Base-by-base conservation (phyloP, 23 tunicate species). In the Trididemnum clinides region DNA sequence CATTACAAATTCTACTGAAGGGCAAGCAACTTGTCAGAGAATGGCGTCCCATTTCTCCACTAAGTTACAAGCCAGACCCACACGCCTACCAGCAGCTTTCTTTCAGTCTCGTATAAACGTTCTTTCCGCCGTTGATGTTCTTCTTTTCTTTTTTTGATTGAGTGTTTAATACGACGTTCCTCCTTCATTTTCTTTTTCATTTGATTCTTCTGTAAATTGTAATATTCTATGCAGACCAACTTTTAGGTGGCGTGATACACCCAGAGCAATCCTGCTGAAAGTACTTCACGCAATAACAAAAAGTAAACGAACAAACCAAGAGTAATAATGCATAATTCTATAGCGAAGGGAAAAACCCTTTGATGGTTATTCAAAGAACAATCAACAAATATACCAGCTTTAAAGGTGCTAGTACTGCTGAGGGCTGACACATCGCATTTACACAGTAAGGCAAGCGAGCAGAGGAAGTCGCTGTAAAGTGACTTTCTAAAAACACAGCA, bases 51-150 rank as follows among this genome's bases (percentile, higher is more conserved):
- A 57, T n/a, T 74, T 83, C 2, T 34, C 35, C 29, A 62, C 78
- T 15, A 33, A 19, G 18, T n/a, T 77, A 2, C 86, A 65, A 31
- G 35, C 1, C 33, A 57, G 28, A 23, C 73, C 59, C 34, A 23
- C 35, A 20, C 57, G 62, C 33, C 6, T 4, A 78, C 83, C 65
- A 51, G 66, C 36, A 78, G 28, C 12, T 34, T 36, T 78, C 38
- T 34, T 51, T 51, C 81, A 72, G 65, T 80, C 64, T 64, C 89
- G 38, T 50, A 71, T 18, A 39, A 64, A 59, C 90, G 83, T 80
- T 84, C 87, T 71, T 84, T 88, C 32, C 79, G 85, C 78, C 92
- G 71, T 59, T 80, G 83, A 35, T 85, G 87, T 65, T 92, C 92
- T 32, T 78, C 44, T 64, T 79, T 34, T 79, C 97, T 36, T 51